These are phyloP conservation scores for Acromyrmex charruanus DNA, from an alignment of 1,140 invertebrate genomes.

Conservation along the genomic window DNA sequence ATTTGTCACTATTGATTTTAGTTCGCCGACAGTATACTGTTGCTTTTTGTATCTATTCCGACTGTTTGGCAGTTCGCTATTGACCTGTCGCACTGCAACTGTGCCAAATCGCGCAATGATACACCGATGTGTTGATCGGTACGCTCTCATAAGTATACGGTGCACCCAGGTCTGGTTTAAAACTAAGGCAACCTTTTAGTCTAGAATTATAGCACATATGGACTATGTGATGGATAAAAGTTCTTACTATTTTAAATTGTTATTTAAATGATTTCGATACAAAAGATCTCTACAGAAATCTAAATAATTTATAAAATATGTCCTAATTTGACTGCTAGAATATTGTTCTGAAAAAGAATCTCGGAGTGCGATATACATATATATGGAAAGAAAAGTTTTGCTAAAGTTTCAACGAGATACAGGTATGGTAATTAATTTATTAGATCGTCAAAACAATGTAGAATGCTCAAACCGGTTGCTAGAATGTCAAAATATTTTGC, in stretches of 20 bases:
- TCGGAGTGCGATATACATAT: background rate
- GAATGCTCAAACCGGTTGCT: no score
- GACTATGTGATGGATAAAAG: background rate
- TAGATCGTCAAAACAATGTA: no score
- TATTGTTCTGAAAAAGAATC: background rate
- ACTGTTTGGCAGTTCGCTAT: conserved; percentile 41
- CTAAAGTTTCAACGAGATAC: no score
- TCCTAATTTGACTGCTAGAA: background rate
- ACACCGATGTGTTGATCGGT: background rate
- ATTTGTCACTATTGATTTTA: conserved; percentile 18
- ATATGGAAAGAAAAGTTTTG: background rate
- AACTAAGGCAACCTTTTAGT: background rate
- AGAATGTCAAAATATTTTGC: no score
- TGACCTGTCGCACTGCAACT: conserved; percentile 17
- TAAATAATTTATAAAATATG: background rate
- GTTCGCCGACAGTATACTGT: background rate
- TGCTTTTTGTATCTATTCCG: conserved; percentile 41
- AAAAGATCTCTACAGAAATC: background rate
- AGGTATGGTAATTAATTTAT: no score
- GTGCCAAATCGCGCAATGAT: conserved; percentile 17
- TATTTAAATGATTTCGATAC: background rate
- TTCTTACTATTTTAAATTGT: background rate
- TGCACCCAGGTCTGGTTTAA: background rate
- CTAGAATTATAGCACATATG: background rate
- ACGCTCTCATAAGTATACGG: background rate